phyloP scores from a whole-genome alignment of 2,888 invertebrate species.

The Spicauda simplicius region DNA sequence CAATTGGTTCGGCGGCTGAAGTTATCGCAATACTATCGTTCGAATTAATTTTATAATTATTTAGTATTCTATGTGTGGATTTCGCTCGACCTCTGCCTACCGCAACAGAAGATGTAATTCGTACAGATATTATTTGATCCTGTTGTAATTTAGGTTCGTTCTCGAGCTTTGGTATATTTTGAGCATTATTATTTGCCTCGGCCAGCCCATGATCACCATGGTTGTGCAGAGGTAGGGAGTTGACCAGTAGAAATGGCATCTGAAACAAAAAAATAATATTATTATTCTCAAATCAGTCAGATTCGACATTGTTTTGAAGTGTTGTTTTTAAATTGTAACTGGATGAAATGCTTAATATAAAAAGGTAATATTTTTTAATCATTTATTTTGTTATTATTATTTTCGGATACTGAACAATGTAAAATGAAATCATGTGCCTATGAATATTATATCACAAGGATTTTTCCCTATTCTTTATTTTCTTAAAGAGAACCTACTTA shows the following conservation, averaged over 20 bases:
- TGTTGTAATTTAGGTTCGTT: constrained; percentile 43
- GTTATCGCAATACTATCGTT: constrained; percentile 22
- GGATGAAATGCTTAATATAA: too few relatives aligned
- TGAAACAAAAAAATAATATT: constrained; percentile 54
- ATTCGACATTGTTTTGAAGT: too few relatives aligned
- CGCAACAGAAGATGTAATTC: constrained; percentile 86
- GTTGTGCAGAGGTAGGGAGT: constrained; percentile 56
- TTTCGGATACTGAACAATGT: too few relatives aligned
- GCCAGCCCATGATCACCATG: constrained; percentile 39
- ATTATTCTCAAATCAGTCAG: not conserved
- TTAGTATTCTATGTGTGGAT: constrained; percentile 43
- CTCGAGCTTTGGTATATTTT: constrained; percentile 54
- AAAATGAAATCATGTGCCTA: too few relatives aligned
- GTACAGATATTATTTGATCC: constrained; percentile 80
- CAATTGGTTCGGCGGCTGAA: constrained; percentile 36
- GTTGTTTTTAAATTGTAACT: too few relatives aligned
- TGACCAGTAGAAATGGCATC: constrained; percentile 64
- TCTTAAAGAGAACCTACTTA: too few relatives aligned
- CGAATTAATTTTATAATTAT: constrained; percentile 40
- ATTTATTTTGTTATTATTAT: too few relatives aligned
- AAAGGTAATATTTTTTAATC: too few relatives aligned
- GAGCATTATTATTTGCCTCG: constrained; percentile 46
- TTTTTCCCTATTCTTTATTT: too few relatives aligned
- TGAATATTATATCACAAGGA: too few relatives aligned
- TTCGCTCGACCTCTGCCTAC: constrained; percentile 77